Percentiles rank a stretch among this genome's conserved stretches.
phyloP scores from a whole-genome alignment of 2,888 invertebrate genomes.

The Noctua janthina region DNA sequence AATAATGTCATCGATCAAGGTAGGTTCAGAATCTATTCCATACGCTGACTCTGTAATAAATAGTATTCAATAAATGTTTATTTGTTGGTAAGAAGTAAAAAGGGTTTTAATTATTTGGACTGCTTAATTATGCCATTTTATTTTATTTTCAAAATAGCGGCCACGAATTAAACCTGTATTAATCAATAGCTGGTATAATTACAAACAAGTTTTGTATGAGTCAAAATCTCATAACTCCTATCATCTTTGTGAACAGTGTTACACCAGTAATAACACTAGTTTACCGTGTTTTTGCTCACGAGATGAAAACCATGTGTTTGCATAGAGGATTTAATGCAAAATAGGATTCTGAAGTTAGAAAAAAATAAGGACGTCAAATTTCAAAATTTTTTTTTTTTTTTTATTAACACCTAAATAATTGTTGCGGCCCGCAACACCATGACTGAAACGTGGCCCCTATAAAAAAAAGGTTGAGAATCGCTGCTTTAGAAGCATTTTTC shows the following conservation, averaged over 20 bases:
- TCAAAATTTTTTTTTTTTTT: too few relatives aligned
- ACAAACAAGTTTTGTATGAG: background rate
- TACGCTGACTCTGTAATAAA: slow-evolving; percentile 74
- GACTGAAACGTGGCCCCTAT: too few relatives aligned
- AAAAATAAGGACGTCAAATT: too few relatives aligned
- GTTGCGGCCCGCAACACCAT: too few relatives aligned
- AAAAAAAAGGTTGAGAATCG: too few relatives aligned
- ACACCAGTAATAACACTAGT: background rate
- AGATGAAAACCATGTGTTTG: background rate
- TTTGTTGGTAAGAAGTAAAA: background rate
- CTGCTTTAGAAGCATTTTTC: too few relatives aligned
- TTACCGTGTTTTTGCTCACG: background rate
- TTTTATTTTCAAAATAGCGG: background rate
- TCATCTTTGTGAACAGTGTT: background rate
- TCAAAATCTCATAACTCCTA: background rate
- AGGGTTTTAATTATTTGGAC: background rate
- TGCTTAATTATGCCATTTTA: background rate
- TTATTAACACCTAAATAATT: too few relatives aligned
- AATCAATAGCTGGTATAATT: background rate
- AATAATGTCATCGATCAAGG: slow-evolving; percentile 83
- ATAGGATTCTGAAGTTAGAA: too few relatives aligned
- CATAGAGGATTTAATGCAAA: background rate
- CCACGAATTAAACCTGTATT: background rate
- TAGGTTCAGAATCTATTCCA: slow-evolving; percentile 76
- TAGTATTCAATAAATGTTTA: background rate